phyloP scores from a whole-genome alignment of 2,797 vertebrate species.

The Discoglossus pictus region DNA sequence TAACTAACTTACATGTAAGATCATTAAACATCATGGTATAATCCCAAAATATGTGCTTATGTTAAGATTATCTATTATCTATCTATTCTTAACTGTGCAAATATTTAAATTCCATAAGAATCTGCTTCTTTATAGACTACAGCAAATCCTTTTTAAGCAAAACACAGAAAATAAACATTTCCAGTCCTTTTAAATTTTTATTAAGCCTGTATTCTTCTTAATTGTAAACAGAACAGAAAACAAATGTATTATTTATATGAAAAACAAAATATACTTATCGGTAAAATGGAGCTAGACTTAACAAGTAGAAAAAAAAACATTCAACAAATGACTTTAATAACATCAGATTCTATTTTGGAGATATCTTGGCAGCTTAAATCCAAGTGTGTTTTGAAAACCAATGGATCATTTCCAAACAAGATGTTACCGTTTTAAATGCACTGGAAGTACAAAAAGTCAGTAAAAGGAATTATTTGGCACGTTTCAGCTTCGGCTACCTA shows the following conservation, averaged over 20 bases:
- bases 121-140: too few species aligned
- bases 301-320: constrained; percentile 7
- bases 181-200: constrained; percentile 3
- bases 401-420: constrained; percentile 6
- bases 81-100: too few species aligned
- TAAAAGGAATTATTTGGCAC: constrained; percentile 3
- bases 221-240: constrained; percentile 12
- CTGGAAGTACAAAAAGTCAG: not conserved
- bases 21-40: too few species aligned
- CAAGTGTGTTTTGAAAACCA: constrained; percentile 2
- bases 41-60: too few species aligned
- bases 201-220: not conserved
- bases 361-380: constrained; percentile 16
- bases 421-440: constrained; percentile 12
- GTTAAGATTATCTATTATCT: too few species aligned
- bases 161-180: constrained; percentile 13
- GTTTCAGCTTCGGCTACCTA: constrained; percentile 5
- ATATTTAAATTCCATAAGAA: too few species aligned
- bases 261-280: constrained; percentile 22
- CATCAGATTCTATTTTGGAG: constrained; percentile 20
- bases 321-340: constrained; percentile 35
- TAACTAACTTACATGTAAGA: too few species aligned
- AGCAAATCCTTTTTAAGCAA: not conserved
- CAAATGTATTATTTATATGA: constrained; percentile 19
- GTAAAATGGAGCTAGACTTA: not conserved